Base-by-base conservation (phyloP, 2,797 vertebrate genomes). In the Lacerta bilineata region DNA sequence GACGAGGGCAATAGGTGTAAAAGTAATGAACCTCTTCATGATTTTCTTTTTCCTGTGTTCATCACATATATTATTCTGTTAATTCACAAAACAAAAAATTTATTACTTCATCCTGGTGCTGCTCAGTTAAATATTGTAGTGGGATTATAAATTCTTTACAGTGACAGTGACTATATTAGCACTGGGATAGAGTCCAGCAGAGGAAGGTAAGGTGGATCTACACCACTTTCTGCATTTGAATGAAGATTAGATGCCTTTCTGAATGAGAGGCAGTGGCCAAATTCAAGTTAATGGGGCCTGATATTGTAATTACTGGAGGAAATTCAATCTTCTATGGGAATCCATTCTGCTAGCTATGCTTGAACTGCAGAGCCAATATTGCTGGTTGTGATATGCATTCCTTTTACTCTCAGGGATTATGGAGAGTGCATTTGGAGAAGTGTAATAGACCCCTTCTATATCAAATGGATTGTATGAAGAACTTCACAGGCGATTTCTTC, bases 401-500 rank as follows among this genome's bases (percentile, higher is more conserved):
- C 43, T 7, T 79, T 84, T 55, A 10, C 29, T 84, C 76, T 43
- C 29, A 8, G 68, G 82, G 77, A 88, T 79, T 79, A 84, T 8
- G 77, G 27, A 80, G 41, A 59, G 66, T 18, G 4, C 36, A 43
- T 88, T 79, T 79, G 33, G 29, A 78, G 66, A 83, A 78, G 36
- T 59, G 17, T 69, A 88, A 79, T 71, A 78, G 76, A 74, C 50
- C 78, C 76, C 46, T 80, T 87, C 77, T 41, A 13, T 87, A 41
- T 72, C 46, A 81, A 81, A 87, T 79, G 4, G 11, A 46, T 33
- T 72, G 59, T 29, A 27, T 69, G 29, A 75, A 46, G 59, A 80
- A 61, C 33, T 91, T 94, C 91, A 90, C 86, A 87, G 59, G 86
- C 79, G 50, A 90, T 90, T 55, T 95, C 86, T 84, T 83, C 71